Evolutionary conservation across 1,140 invertebrate species (phyloP).

Genomic region (Drosophila lacertosa): DNA sequence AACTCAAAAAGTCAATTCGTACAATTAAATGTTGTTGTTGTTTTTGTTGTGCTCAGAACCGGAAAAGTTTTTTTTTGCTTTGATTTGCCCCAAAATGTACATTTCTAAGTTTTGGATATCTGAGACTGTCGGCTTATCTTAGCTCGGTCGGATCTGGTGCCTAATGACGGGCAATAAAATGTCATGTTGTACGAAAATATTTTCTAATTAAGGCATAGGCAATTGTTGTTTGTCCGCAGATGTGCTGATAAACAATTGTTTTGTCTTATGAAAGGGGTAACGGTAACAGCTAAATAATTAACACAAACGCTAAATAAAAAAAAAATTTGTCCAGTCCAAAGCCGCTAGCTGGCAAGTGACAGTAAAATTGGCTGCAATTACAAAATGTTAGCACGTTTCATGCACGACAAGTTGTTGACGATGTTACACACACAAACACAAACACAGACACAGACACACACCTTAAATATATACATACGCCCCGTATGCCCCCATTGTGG

Average conservation of each 20-base stretch:
- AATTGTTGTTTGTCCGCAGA: conserved; percentile 15
- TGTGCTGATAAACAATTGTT: conserved; percentile 18
- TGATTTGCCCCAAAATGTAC: conserved; percentile 59
- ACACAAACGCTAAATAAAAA: conserved; percentile 2
- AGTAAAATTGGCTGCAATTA: conserved; percentile 73
- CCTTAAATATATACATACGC: neutral
- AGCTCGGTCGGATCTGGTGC: conserved; percentile 12
- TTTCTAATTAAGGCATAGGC: conserved; percentile 58
- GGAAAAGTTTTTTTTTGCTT: conserved; percentile 47
- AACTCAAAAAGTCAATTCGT: conserved; percentile 45
- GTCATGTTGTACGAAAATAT: conserved; percentile 49
- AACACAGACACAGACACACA: neutral
- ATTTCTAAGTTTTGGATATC: conserved; percentile 33
- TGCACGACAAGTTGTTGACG: conserved; percentile 50
- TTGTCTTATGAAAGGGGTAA: conserved; percentile 34
- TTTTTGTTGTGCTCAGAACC: conserved; percentile 17
- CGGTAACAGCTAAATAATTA: conserved; percentile 20
- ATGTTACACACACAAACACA: conserved; percentile 9
- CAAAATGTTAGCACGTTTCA: conserved; percentile 74
- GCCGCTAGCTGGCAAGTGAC: conserved; percentile 57
- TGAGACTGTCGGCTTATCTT: conserved; percentile 49
- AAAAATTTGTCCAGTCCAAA: conserved; percentile 33
- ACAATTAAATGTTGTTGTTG: conserved; percentile 53
- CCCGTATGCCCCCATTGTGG: conserved; percentile 4
- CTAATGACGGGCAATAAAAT: conserved; percentile 54